Base-by-base conservation (phyloP, 2,888 invertebrate species). In the Amblyteles armatorius region DNA sequence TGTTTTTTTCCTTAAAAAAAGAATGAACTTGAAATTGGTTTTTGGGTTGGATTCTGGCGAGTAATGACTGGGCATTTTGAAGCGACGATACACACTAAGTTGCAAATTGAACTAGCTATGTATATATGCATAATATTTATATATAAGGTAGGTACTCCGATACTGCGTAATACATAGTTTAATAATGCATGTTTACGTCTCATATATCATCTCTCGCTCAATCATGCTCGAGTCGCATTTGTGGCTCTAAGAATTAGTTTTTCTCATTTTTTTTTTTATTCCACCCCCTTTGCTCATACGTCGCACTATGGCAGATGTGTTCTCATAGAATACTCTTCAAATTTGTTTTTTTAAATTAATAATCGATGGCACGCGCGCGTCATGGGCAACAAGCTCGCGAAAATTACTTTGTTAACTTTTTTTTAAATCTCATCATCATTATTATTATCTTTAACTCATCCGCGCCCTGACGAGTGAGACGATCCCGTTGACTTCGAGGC, bases 21-120 rank as follows among this genome's bases (percentile, higher is more conserved):
- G 92, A 93, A 93, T 93, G 91, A 93, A 93, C 92, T 93, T 92
- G 92, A 92, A 93, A 92, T 92, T 87, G 90, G 89, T 93, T 92
- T 88, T 86, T 85, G 85, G 84, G 85, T 88, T 92, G 91, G 89
- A 91, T 92, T 91, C 92, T 92, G 92, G 92, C 93, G 92, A 93
- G 90, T 93, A 93, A 93, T 93, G 93, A 93, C 91, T 92, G 92
- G 93, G 92, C 91, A 92, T 92, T 93, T 92, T 90, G 90, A 93
- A 93, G 93, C 93, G 93, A 93, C 91, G 89, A 90, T 93, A 93
- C 91, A 93, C 92, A 93, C 93, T 93, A 93, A 92, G 90, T 93
- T 93, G 93, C 91, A 92, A 93, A 93, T 92, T 92, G 91, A 92
- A 93, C 93, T 93, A 93, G 89, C 91, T 92, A 92, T 90, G 88